Evolutionary conservation across 2,888 invertebrate species (phyloP).

Genomic region (Idaea straminata): DNA sequence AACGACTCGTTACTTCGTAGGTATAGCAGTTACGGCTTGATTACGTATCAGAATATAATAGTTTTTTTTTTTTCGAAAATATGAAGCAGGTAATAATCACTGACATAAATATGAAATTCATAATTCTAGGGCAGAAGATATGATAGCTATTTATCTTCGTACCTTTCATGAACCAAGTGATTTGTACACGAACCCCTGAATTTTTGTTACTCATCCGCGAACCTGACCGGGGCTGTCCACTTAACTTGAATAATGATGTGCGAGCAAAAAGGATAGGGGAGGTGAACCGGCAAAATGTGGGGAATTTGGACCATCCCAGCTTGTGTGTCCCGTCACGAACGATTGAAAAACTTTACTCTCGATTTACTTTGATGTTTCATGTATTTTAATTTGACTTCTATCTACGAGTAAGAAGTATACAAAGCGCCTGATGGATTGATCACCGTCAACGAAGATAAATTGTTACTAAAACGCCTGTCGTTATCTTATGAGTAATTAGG

Average conservation of each 20-base stretch:
- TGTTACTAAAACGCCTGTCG: conserved; percentile 2
- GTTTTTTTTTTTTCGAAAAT: not conserved
- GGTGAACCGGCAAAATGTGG: conserved; percentile 57
- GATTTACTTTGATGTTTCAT: conserved; percentile 3
- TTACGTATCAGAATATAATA: too few species aligned
- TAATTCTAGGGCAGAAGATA: conserved; percentile 14
- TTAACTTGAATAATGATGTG: conserved; percentile 77
- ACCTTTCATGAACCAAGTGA: conserved; percentile 43
- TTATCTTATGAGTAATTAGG: conserved; percentile 12
- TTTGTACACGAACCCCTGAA: conserved; percentile 46
- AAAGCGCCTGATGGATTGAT: not conserved
- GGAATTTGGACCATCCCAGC: conserved; percentile 37
- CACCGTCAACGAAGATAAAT: not conserved
- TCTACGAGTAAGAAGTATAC: not conserved
- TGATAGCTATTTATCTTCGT: conserved; percentile 25
- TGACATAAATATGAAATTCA: conserved; percentile 2
- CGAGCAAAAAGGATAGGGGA: conserved; percentile 57
- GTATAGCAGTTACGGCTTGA: too few species aligned
- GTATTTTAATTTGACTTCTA: not conserved
- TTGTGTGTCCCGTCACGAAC: conserved; percentile 26
- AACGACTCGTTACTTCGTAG: conserved; percentile 14
- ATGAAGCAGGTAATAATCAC: conserved; percentile 17
- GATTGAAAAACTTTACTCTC: conserved; percentile 34
- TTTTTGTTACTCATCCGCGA: conserved; percentile 68
- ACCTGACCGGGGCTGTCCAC: conserved; percentile 67